Base-by-base conservation (phyloP, 1,140 invertebrate species). In the Dendrolimus kikuchii region DNA sequence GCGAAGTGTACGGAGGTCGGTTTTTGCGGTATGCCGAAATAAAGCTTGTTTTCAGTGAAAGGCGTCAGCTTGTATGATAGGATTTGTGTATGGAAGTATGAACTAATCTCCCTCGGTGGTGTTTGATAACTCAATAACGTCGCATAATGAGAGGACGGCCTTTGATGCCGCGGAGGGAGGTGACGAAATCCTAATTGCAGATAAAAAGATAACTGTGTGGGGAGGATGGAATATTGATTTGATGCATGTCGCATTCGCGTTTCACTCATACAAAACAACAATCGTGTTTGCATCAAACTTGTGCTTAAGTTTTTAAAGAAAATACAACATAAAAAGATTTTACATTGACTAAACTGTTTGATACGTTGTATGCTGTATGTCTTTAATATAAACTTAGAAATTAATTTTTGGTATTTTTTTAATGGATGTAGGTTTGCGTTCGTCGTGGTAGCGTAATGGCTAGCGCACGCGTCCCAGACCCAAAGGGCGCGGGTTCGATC, bases 61-160 rank as follows among this genome's bases (percentile, higher is more conserved):
- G 78, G 83, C 83, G 83, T 86, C 83, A 82, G 81, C 74, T 77
- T 84, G 83, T 77, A 66, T 87, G 83, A 87, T 86, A 82, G 78
- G 82, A 86, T 86, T 82, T 85, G 78, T 71, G 71, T 81, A 80
- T 85, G 81, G 77, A 81, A 83, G 82, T 86, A 82, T 86, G 80
- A 80, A 86, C 82, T 86, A 86, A 86, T 82, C 81, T 78, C 78
- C 80, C 76, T 73, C 71, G 67, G 62, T 64, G 62, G 63, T 51
- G 66, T 62, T 76, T 83, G 77, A 84, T 86, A 86, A 86, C 82
- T 84, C 81, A 86, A 86, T 86, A 84, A 83, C 68, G 73, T 68
- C 62, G 71, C 66, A 77, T 84, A 82, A 86, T 81, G 77, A 84
- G 73, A 83, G 76, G 60, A 68, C 67, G 69, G 76, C 82, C 82